phyloP scores from a whole-genome alignment of 2,113 vertebrate species.

The Malaclemys terrapin region DNA sequence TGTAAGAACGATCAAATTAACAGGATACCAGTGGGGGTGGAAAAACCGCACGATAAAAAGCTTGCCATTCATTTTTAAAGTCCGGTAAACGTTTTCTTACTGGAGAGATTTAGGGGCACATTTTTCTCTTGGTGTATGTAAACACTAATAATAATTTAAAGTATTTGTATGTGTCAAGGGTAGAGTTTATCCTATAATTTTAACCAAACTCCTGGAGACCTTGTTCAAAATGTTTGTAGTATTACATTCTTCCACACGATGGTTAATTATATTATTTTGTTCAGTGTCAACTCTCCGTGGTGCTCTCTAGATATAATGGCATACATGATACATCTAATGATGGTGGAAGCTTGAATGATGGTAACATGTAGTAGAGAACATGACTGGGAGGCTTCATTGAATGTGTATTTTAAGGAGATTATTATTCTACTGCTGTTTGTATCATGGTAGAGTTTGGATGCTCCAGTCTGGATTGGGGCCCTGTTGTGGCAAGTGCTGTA shows the following conservation, averaged over 20 bases:
- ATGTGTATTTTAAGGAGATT: rapidly evolving
- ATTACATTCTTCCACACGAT: rapidly evolving
- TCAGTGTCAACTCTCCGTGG: rapidly evolving
- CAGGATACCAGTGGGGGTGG: background rate
- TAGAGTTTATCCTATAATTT: rapidly evolving
- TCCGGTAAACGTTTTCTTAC: background rate
- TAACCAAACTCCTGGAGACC: rapidly evolving
- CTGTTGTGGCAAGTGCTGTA: rapidly evolving
- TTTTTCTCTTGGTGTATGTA: background rate
- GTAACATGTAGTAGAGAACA: background rate
- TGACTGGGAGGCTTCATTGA: background rate
- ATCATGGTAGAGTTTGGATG: background rate
- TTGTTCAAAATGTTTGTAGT: background rate
- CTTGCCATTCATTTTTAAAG: rapidly evolving
- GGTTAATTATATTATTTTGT: background rate
- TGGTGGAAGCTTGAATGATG: rapidly evolving
- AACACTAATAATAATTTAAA: background rate
- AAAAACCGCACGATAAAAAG: background rate
- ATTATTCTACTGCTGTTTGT: rapidly evolving
- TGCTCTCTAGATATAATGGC: background rate
- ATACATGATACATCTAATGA: rapidly evolving
- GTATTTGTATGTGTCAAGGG: rapidly evolving
- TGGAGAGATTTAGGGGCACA: background rate
- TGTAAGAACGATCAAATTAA: background rate
- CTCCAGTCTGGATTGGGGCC: rapidly evolving